phyloP scores from a whole-genome alignment of 2,888 invertebrate genomes.

The Heliothis peltigera region DNA sequence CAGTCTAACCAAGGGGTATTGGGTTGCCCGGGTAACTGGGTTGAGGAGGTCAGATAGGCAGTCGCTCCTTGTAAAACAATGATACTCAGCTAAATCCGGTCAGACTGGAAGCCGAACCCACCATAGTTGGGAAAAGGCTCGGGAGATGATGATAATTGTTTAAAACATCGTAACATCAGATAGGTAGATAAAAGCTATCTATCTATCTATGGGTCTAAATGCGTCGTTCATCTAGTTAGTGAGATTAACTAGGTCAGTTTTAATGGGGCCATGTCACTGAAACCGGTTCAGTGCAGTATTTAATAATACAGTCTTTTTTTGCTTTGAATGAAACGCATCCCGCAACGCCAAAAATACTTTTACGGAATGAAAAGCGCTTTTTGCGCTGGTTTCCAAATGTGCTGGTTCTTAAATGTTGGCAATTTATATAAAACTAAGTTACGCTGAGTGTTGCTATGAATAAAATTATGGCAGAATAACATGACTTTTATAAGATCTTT shows the following conservation, averaged over 20 bases:
- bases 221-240: slow-evolving; percentile 56
- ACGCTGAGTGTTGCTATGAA: not conserved
- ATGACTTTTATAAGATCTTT: too few species aligned
- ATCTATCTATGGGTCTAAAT: slow-evolving; percentile 40
- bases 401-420: not conserved
- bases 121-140: too few species aligned
- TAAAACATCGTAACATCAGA: too few species aligned
- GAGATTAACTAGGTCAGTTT: slow-evolving; percentile 59
- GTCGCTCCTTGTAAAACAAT: too few species aligned
- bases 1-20: too few species aligned
- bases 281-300: slow-evolving; percentile 55
- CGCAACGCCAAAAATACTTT: slow-evolving; percentile 43
- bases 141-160: too few species aligned
- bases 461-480: too few species aligned
- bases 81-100: too few species aligned
- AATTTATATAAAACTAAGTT: slow-evolving; percentile 4
- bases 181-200: slow-evolving; percentile 12
- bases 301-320: slow-evolving; percentile 49
- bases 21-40: too few species aligned
- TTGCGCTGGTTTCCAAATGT: slow-evolving; percentile 6
- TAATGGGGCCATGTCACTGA: slow-evolving; percentile 55
- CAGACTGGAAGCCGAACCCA: too few species aligned
- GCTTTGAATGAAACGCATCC: slow-evolving; percentile 46
- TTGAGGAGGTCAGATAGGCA: too few species aligned
- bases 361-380: slow-evolving; percentile 32